These are phyloP conservation scores for Troides aeacus DNA, from an alignment of 2,888 invertebrate genomes.

Conservation along the genomic window DNA sequence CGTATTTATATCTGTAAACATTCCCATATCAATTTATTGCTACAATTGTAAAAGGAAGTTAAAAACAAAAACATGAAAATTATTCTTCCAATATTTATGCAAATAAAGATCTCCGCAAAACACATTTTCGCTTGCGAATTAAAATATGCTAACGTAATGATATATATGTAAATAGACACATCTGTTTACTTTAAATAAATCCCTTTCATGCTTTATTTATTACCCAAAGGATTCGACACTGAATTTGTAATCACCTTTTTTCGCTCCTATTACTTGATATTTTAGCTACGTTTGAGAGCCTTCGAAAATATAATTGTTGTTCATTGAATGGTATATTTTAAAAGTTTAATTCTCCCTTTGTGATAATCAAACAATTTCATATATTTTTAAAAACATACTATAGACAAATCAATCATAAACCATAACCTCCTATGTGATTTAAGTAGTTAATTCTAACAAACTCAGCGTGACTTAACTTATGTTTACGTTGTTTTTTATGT, in stretches of 20 bases:
- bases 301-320: too few relatives aligned
- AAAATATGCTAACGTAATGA: neutral
- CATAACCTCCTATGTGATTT: too few relatives aligned
- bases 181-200: slow-evolving; percentile 1
- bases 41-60: slow-evolving; percentile 2
- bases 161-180: neutral
- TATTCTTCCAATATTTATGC: neutral
- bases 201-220: slow-evolving; percentile 3
- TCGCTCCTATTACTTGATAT: neutral
- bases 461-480: too few relatives aligned
- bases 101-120: neutral
- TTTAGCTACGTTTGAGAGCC: neutral
- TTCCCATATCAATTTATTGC: too few relatives aligned
- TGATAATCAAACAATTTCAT: too few relatives aligned
- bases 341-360: too few relatives aligned
- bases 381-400: too few relatives aligned
- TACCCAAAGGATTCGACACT: slow-evolving; percentile 2
- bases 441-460: too few relatives aligned
- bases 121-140: neutral
- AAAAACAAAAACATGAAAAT: slow-evolving; percentile 6
- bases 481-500: too few relatives aligned
- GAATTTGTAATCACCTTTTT: neutral
- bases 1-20: too few relatives aligned
- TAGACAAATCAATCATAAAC: too few relatives aligned
- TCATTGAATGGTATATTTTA: too few relatives aligned